Conservation (phyloP, 2,888 invertebrate genomes). For the Drosophila pseudotakahashii region DNA sequence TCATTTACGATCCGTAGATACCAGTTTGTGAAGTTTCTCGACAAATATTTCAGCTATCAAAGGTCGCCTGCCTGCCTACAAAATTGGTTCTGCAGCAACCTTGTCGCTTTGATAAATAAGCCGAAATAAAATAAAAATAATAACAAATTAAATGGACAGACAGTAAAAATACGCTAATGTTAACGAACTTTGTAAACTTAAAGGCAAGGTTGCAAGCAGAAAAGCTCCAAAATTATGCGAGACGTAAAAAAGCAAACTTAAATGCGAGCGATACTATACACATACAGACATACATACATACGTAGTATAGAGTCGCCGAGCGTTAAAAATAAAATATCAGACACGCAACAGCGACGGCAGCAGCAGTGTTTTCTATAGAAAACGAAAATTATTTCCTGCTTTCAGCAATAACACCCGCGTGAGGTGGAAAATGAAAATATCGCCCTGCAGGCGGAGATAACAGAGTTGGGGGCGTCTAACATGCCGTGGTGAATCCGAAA, state of each 20-base stretch:
- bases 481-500: conserved; percentile 27
- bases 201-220: conserved; percentile 43
- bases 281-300: not conserved
- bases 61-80: conserved; percentile 25
- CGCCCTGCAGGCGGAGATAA: conserved; percentile 17
- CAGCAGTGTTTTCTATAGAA: conserved; percentile 53
- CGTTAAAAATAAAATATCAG: conserved; percentile 48
- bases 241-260: conserved; percentile 38
- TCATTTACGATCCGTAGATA: conserved; percentile 8
- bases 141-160: conserved; percentile 40
- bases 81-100: conserved; percentile 32
- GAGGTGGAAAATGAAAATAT: conserved; percentile 27
- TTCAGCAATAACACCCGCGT: conserved; percentile 38
- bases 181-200: conserved; percentile 63
- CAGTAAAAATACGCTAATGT: conserved; percentile 30
- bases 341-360: conserved; percentile 45
- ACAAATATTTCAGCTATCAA: conserved; percentile 28
- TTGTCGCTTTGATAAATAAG: conserved; percentile 28
- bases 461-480: conserved; percentile 24
- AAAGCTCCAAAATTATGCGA: conserved; percentile 31
- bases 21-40: conserved; percentile 33
- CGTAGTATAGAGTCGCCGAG: conserved; percentile 43
- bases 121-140: conserved; percentile 21
- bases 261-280: conserved; percentile 16
- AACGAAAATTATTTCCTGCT: conserved; percentile 70